Evolutionary conservation across 2,888 invertebrate genomes (phyloP).

Genomic region (Melinaea menophilus): DNA sequence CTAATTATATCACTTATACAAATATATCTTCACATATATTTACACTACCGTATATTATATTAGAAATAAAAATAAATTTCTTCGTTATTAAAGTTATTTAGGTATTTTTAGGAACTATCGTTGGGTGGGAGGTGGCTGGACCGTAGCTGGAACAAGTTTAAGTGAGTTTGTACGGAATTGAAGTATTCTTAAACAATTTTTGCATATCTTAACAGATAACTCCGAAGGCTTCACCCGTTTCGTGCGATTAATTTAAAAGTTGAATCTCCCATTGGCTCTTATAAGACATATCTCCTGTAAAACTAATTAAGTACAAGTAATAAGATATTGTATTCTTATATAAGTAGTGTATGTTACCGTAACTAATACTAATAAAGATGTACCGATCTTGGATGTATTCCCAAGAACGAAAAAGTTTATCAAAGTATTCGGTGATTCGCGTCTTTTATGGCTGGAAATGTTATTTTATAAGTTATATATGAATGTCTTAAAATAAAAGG

Average conservation of each 20-base stretch:
- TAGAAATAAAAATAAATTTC: constrained; percentile 71
- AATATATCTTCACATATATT: constrained; percentile 47
- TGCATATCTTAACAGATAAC: constrained; percentile 11
- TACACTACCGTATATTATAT: constrained; percentile 57
- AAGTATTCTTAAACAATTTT: constrained; percentile 20
- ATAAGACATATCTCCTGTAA: no score
- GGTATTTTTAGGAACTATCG: constrained; percentile 79
- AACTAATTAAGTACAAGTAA: no score
- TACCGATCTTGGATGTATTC: constrained; percentile 34
- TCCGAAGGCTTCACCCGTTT: constrained; percentile 46
- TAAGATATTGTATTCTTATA: no score
- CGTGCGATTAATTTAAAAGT: constrained; percentile 21
- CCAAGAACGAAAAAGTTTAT: constrained; percentile 31
- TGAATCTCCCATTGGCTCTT: not conserved
- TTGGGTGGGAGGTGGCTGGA: constrained; percentile 75
- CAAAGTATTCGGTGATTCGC: constrained; percentile 25
- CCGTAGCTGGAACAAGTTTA: constrained; percentile 42
- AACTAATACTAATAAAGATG: constrained; percentile 17
- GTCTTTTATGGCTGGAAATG: constrained; percentile 32
- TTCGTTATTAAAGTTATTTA: constrained; percentile 68
- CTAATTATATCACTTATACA: constrained; percentile 44
- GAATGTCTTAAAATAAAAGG: constrained; percentile 35
- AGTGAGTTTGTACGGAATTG: constrained; percentile 12
- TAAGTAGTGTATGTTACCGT: no score
- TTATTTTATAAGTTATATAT: constrained; percentile 30